These are phyloP conservation scores for Piprites chloris DNA, from an alignment of 2,113 vertebrate genomes.

Conservation along the genomic window DNA sequence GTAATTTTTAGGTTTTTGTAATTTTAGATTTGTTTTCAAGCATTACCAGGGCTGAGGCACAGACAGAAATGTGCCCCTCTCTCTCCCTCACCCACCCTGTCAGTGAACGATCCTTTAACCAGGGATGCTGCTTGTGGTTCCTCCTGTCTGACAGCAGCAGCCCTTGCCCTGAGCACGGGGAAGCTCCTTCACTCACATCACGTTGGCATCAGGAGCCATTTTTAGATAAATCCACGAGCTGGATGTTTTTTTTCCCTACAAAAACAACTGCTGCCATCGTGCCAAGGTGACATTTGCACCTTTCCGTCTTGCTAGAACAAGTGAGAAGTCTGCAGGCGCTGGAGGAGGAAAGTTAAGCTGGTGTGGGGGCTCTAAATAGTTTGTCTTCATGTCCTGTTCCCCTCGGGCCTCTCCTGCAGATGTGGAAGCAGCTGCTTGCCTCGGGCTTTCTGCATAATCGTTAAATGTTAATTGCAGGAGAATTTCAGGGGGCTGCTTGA, in stretches of 20 bases:
- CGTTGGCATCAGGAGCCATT: accelerated
- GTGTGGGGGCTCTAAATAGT: neutral
- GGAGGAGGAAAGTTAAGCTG: neutral
- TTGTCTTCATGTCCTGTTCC: neutral
- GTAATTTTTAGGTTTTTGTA: neutral
- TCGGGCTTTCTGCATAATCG: neutral
- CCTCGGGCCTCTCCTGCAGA: neutral
- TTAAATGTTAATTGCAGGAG: slow-evolving; percentile 24
- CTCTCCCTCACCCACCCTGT: neutral
- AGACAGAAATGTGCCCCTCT: neutral
- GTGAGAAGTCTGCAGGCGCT: neutral
- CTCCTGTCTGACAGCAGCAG: neutral
- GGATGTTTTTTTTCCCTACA: neutral
- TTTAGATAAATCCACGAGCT: neutral
- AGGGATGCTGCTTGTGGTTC: neutral
- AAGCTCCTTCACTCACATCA: accelerated
- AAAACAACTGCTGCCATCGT: accelerated
- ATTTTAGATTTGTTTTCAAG: neutral
- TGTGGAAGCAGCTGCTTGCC: slow-evolving; percentile 31
- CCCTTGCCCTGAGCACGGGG: neutral
- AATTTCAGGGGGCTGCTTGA: neutral
- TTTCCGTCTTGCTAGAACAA: neutral
- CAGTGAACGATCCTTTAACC: neutral
- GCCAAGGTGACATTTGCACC: neutral
- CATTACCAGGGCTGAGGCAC: neutral